A percentile compares a stretch with the other conserved stretches of the same genome.
Conservation (phyloP, 2,888 invertebrate species). For the Scrobipalpa costella region DNA sequence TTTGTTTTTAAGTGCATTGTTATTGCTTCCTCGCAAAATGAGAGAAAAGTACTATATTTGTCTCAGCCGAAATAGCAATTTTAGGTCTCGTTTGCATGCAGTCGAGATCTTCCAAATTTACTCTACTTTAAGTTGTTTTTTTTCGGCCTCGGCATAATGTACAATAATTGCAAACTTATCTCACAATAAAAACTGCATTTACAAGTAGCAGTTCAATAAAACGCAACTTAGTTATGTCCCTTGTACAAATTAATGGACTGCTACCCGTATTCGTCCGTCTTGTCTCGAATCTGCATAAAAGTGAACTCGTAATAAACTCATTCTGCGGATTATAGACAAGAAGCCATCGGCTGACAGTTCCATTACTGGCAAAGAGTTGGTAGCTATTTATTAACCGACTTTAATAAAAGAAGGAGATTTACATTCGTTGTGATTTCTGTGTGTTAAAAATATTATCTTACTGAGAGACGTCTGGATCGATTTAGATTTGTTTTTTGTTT, state of each 20-base stretch:
- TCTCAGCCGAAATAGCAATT: too few species aligned
- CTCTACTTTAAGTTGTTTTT: too few species aligned
- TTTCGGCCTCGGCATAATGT: too few species aligned
- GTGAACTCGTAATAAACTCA: conserved; percentile 70
- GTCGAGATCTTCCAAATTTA: too few species aligned
- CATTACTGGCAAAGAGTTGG: conserved; percentile 62
- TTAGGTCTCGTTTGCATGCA: too few species aligned
- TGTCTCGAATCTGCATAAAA: conserved; percentile 50
- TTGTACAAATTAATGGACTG: conserved; percentile 44
- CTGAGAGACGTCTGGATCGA: too few species aligned
- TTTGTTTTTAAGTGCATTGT: too few species aligned
- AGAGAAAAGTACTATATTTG: too few species aligned
- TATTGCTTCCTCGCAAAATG: too few species aligned
- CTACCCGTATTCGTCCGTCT: conserved; percentile 43
- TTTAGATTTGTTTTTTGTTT: too few species aligned
- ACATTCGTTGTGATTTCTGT: background rate
- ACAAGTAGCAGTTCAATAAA: conserved; percentile 27
- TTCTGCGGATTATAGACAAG: conserved; percentile 68
- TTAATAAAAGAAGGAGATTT: background rate
- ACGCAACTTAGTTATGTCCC: conserved; percentile 42
- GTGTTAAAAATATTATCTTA: background rate
- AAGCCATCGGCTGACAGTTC: conserved; percentile 67
- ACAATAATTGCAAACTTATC: conserved; percentile 12
- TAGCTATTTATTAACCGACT: conserved; percentile 50
- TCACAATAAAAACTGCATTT: conserved; percentile 7